These are phyloP conservation scores for Paramisgurnus dabryanus DNA, from an alignment of 2,113 vertebrate genomes.

Conservation along the genomic window DNA sequence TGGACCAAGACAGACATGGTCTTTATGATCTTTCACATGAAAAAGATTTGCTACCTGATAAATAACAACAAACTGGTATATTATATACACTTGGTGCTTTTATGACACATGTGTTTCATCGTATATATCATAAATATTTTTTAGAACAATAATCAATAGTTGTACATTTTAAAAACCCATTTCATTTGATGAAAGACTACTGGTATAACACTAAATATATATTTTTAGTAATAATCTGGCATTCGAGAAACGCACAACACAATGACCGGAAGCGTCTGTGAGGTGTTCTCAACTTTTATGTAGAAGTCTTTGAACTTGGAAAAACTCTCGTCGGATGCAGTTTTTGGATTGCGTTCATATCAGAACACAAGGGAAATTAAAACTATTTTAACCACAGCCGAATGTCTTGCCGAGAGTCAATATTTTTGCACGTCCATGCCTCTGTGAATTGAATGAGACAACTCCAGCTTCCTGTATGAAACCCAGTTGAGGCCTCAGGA, in stretches of 20 bases:
- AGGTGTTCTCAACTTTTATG: not conserved
- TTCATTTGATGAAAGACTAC: too few species aligned
- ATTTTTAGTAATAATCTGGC: not conserved
- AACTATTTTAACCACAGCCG: slow-evolving; percentile 24
- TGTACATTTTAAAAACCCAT: not conserved
- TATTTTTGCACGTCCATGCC: slow-evolving; percentile 13
- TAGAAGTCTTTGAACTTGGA: slow-evolving; percentile 26
- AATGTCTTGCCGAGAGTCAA: slow-evolving; percentile 11
- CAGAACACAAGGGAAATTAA: slow-evolving; percentile 20
- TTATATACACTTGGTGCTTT: too few species aligned
- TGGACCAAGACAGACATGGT: too few species aligned
- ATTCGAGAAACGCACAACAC: not conserved
- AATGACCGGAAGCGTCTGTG: not conserved
- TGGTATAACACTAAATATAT: too few species aligned
- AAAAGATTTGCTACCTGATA: too few species aligned
- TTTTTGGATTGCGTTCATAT: not conserved
- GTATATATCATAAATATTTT: too few species aligned
- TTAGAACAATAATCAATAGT: not conserved
- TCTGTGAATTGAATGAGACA: not conserved
- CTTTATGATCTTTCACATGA: too few species aligned
- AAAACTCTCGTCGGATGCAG: not conserved
- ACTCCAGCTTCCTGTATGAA: not conserved
- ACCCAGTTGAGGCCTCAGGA: slow-evolving; percentile 3
- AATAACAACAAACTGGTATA: too few species aligned
- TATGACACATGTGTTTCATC: too few species aligned